Evolutionary conservation across 2,888 invertebrate species (phyloP), one percentile per base, ranked within the genome.

Genomic region (Philereme transversata): DNA sequence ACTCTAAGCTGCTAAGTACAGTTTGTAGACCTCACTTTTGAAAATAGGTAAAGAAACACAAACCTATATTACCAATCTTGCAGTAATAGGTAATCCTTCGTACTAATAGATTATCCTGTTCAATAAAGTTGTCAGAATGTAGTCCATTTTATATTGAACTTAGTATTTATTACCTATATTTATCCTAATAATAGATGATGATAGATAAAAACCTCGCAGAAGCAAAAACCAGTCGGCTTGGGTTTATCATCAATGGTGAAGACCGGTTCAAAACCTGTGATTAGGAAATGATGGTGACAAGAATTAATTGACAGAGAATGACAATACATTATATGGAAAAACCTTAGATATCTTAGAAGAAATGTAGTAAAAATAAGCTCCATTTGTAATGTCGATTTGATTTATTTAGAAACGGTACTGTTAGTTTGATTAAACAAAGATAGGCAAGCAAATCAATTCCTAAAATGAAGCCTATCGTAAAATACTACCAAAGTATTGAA

Each of bases 401-500:
- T 5, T 40, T 36, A 7, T 36, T 36, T 36, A 36, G 1, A 22
- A 22, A 22, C 1, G 22, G 22, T 22, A 22, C 22, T 3, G 22
- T 4, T n/a, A 4, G 43, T n/a, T n/a, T 4, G 22, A 22, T 46
- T 35, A n/a, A n/a, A 35, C 5, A 48, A 48, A 6, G 5, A 52
- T 1, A 22, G 7, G 35, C 56, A 46, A 33, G n/a, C 36, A 52
- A 45, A 9, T 34, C 8, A 11, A 40, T 45, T 52, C n/a, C 7
- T n/a, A 22, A 47, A 51, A 8, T 35, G 46, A 54, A 53, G 53
- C 50, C 8, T 50, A 57, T 57, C 43, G 51, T 51, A 36, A 58
- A 60, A 60, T 55, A 9, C 55, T 46, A 62, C 63, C 63, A 60
- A 67, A 84, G 84, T 91, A 91, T 91, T 88, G 91, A 91, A 88